A percentile compares a stretch with the other conserved stretches of the same genome.
Evolutionary conservation across 2,888 invertebrate species (phyloP).

Genomic region (Cyrtodaria siliqua): DNA sequence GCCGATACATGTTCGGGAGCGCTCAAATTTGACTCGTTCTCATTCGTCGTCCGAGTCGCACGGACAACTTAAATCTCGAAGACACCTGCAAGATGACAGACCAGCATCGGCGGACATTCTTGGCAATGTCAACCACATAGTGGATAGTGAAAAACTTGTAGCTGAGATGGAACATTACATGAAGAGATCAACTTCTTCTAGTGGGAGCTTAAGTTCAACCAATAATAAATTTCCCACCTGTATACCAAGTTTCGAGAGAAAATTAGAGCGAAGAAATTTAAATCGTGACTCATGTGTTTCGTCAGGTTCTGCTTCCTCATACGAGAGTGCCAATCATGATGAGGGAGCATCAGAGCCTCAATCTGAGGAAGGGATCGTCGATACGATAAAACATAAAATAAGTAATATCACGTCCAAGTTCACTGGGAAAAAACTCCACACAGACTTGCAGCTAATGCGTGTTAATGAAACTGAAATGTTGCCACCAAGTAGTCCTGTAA

Average conservation of each 20-base stretch:
- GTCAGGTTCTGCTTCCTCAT: slow-evolving; percentile 76
- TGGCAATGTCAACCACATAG: slow-evolving; percentile 47
- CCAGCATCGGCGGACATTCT: slow-evolving; percentile 64
- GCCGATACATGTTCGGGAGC: slow-evolving; percentile 23
- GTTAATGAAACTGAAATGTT: slow-evolving; percentile 13
- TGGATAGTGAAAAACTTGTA: slow-evolving; percentile 76
- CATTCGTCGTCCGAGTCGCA: slow-evolving; percentile 55
- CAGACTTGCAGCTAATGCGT: slow-evolving; percentile 2
- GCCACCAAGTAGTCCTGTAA: slow-evolving; percentile 19
- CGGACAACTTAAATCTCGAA: slow-evolving; percentile 20
- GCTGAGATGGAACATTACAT: slow-evolving; percentile 82
- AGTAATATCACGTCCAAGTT: slow-evolving; percentile 72
- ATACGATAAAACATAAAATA: slow-evolving; percentile 77
- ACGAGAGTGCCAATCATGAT: slow-evolving; percentile 68
- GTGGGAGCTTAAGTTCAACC: slow-evolving; percentile 50
- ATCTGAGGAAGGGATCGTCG: slow-evolving; percentile 71
- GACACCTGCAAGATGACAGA: slow-evolving; percentile 46
- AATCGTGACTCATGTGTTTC: slow-evolving; percentile 76
- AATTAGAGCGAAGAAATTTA: slow-evolving; percentile 36
- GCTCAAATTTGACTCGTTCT: slow-evolving; percentile 45
- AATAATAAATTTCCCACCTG: slow-evolving; percentile 73
- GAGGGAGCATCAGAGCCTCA: slow-evolving; percentile 33
- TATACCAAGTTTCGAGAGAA: slow-evolving; percentile 56
- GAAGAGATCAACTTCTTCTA: slow-evolving; percentile 68
- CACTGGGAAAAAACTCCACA: slow-evolving; percentile 48